Conservation (phyloP, 2,113 vertebrate species). For the Euleptes europaea region DNA sequence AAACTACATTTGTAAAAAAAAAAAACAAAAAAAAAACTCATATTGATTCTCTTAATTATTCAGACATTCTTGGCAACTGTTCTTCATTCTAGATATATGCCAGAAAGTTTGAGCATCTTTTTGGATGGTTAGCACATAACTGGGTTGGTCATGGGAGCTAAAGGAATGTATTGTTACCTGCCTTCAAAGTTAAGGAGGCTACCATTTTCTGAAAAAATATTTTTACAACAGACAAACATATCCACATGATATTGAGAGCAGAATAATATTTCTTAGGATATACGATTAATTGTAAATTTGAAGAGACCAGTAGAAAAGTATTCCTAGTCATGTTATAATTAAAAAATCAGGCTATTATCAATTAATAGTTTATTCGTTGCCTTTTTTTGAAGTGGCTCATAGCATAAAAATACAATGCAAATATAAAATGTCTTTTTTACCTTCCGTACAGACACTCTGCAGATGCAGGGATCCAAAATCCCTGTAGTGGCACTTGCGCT, state of each 20-base stretch:
- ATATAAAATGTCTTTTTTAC: conserved; percentile 63
- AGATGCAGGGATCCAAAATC: conserved; percentile 89
- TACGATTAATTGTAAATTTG: background rate
- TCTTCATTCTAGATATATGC: background rate
- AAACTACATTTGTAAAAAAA: background rate
- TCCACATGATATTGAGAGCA: background rate
- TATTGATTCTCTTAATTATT: background rate
- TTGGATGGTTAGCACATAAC: background rate
- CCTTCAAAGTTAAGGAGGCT: background rate
- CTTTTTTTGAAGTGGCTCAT: background rate
- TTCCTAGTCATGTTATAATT: conserved; percentile 12
- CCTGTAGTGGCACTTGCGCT: conserved; percentile 88
- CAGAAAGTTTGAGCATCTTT: background rate
- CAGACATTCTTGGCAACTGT: background rate
- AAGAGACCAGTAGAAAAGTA: rapidly evolving
- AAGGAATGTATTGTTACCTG: background rate
- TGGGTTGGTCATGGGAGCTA: background rate
- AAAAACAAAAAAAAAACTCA: background rate
- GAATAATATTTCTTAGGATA: background rate
- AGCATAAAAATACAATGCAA: conserved; percentile 17
- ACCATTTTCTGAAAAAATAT: background rate
- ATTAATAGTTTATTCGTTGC: background rate
- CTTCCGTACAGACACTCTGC: conserved; percentile 94
- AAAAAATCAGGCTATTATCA: background rate
- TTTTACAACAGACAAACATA: background rate